phyloP scores from a whole-genome alignment of 37 sponge, comb jelly and placozoan genomes.

The Oopsacas minuta region DNA sequence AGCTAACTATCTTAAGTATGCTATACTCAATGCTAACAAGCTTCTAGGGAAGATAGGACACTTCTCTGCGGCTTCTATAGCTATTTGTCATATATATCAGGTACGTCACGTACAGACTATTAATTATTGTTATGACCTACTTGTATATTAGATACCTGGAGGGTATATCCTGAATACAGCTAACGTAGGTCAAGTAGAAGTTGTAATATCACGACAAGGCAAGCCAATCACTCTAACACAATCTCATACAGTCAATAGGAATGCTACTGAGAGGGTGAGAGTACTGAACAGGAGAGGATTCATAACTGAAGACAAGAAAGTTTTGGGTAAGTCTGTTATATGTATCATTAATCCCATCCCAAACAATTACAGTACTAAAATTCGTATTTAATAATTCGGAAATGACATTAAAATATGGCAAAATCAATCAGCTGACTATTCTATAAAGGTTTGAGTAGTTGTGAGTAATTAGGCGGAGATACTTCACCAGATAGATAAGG shows the following conservation, averaged over 20 bases:
- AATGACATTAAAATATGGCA: too few species aligned
- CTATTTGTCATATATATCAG: background rate
- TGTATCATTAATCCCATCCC: background rate
- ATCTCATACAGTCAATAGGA: constrained; percentile 42
- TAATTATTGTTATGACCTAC: background rate
- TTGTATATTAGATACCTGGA: constrained; percentile 13
- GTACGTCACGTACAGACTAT: too few species aligned
- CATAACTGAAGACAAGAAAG: constrained; percentile 49
- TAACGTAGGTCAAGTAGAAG: constrained; percentile 62
- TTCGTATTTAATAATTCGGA: too few species aligned
- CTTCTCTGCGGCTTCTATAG: background rate
- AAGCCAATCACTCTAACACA: constrained; percentile 42
- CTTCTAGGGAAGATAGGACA: background rate
- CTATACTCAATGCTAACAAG: background rate
- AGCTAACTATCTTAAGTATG: background rate
- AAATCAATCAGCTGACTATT: too few species aligned
- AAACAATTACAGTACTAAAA: background rate
- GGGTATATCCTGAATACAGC: constrained; percentile 42
- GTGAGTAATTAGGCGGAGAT: background rate
- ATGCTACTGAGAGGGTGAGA: constrained; percentile 37
- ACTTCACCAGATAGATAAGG: background rate
- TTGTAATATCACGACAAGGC: constrained; percentile 48
- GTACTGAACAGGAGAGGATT: constrained; percentile 39
- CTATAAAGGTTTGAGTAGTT: too few species aligned
- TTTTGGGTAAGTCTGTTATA: background rate